Base-by-base conservation (phyloP, 2,888 invertebrate species). In the Leptothorax acervorum region DNA sequence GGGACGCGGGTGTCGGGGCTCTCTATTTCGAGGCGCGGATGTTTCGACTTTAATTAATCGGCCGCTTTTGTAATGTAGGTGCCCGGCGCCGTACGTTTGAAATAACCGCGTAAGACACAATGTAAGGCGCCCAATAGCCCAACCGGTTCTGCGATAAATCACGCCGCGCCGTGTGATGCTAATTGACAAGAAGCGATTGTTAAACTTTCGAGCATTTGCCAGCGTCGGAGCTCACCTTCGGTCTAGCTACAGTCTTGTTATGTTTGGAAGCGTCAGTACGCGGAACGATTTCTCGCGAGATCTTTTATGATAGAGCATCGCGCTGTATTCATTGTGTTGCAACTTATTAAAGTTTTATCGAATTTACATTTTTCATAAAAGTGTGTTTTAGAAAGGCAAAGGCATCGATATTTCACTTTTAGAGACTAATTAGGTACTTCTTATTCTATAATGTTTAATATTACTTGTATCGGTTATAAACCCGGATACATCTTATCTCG, bases 41-140 rank as follows among this genome's bases (percentile, higher is more conserved):
- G 79, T 81, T 81, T 85, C 85, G 85, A 82, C 83, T 86, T 89
- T 89, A 89, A 89, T 89, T 87, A 89, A 89, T 89, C 85, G 85
- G 68, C 82, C 68, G 82, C 76, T 83, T 86, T 87, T 86, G 83
- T 81, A 73, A 81, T 65, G 28, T 71, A 57, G 45, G 71, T 60
- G 73, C 42, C 35, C 45, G 42, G 60, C 45, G 66, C 55, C 79
- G 60, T 66, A 51, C 28, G 39, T 81, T 81, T 48, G 79, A 81
- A 81, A 81, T 81, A 81, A 81, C 71, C 60, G 48, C 45, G 57
- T 28, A 42, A 45, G 79, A 48, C 73, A 31, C 45, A 48, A 71
- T 55, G 62, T 48, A 35, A 51, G 23, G 53, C 51, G 79, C n/a
- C 73, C 79, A 2, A 81, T 81, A 60, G 48, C n/a, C 57, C 73